phyloP scores from a whole-genome alignment of 2,797 vertebrate species.

The Natrix natrix region DNA sequence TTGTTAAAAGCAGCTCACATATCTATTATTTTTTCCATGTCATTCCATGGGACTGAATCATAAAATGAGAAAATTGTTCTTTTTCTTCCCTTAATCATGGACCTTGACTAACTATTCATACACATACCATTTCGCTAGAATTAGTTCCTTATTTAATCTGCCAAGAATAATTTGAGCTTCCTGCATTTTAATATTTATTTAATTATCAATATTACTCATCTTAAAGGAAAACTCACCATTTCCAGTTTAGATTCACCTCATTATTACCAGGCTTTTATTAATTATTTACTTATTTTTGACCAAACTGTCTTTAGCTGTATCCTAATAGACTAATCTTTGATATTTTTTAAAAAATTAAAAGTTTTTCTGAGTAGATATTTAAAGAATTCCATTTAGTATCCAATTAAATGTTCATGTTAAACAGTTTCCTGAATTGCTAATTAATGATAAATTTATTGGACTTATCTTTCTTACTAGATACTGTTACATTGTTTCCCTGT shows the following conservation, averaged over 20 bases:
- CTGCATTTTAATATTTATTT: background rate
- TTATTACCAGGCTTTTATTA: background rate
- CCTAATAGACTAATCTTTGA: background rate
- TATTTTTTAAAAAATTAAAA: background rate
- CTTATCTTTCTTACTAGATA: background rate
- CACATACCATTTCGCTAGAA: background rate
- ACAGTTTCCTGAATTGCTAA: background rate
- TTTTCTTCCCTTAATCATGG: background rate
- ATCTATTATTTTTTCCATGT: background rate
- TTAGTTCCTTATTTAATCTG: background rate
- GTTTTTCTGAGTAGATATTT: background rate
- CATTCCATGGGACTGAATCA: slow-evolving; percentile 1
- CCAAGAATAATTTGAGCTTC: slow-evolving; percentile 6
- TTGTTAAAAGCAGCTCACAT: background rate
- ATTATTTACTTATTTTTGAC: background rate
- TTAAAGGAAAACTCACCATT: background rate
- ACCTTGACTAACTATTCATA: background rate
- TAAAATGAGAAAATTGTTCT: background rate
- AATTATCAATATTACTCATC: background rate
- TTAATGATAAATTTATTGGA: background rate
- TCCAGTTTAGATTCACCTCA: background rate
- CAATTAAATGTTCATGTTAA: background rate
- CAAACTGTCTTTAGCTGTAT: background rate
- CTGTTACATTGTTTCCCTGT: background rate
- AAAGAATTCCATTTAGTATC: background rate